Conservation (phyloP, 2,113 vertebrate species). For the Oophaga pumilio region DNA sequence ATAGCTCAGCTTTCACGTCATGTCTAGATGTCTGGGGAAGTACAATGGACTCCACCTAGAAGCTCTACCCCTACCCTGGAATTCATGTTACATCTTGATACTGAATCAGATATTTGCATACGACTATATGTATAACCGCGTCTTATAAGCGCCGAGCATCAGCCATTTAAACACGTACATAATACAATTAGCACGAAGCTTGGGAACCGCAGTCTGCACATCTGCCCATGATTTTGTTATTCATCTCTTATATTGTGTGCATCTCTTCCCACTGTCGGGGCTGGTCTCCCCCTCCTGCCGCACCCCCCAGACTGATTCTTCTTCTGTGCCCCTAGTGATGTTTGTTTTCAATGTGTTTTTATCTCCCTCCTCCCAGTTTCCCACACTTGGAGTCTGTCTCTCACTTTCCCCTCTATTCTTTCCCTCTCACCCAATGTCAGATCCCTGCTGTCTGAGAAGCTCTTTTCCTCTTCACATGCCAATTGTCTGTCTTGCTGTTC, state of each 20-base stretch:
- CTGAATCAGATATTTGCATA: neutral
- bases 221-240: constrained; percentile 39
- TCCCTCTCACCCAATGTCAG: constrained; percentile 46
- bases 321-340: constrained; percentile 41
- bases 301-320: constrained; percentile 25
- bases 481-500: constrained; percentile 52
- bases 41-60: neutral
- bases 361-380: constrained; percentile 50
- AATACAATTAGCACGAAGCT: constrained; percentile 8
- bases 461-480: constrained; percentile 51
- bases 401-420: constrained; percentile 47
- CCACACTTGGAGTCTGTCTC: constrained; percentile 47
- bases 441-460: constrained; percentile 50
- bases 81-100: neutral
- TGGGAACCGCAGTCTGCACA: constrained; percentile 24
- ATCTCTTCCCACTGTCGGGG: constrained; percentile 29
- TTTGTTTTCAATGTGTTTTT: constrained; percentile 37
- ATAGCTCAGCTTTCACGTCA: neutral
- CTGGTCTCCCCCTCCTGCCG: neutral
- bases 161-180: constrained; percentile 1
- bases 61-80: neutral
- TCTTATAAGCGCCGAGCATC: neutral
- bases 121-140: neutral
- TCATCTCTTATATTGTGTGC: constrained; percentile 19
- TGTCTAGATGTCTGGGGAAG: neutral